Percentiles rank a stretch among this genome's conserved stretches.
Evolutionary conservation across 2,797 vertebrate species (phyloP).

Genomic region (Graptemys geographica): DNA sequence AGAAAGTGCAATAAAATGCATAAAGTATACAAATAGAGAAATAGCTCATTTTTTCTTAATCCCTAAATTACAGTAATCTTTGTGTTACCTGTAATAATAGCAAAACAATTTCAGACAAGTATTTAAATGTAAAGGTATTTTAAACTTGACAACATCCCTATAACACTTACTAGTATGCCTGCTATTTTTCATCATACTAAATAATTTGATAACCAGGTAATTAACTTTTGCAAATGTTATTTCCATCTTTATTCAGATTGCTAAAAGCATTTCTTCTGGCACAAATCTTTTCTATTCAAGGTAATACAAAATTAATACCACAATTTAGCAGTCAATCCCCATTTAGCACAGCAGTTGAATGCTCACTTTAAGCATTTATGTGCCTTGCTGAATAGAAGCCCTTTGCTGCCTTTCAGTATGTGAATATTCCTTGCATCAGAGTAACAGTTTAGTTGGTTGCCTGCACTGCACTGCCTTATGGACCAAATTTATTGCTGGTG

Average conservation of each 20-base stretch:
- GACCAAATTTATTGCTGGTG: background rate
- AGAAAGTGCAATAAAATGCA: background rate
- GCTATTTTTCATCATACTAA: conserved; percentile 6
- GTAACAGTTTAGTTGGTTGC: background rate
- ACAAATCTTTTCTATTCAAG: background rate
- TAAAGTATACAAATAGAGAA: background rate
- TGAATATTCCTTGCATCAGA: background rate
- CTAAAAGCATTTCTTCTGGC: background rate
- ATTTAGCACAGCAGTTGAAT: background rate
- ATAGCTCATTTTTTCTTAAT: background rate
- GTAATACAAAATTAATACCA: background rate
- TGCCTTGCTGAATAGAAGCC: background rate
- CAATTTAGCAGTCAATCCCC: background rate
- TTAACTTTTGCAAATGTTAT: background rate
- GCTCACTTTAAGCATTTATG: background rate
- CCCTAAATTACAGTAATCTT: background rate
- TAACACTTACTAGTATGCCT: background rate
- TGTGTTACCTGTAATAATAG: background rate
- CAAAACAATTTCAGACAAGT: background rate
- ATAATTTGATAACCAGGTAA: background rate
- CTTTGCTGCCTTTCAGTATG: background rate
- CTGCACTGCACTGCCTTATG: background rate
- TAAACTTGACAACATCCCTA: background rate
- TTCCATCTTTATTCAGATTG: background rate
- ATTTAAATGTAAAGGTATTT: background rate